Conservation (phyloP, 2,113 vertebrate genomes). For the Neolamprologus devosi region DNA sequence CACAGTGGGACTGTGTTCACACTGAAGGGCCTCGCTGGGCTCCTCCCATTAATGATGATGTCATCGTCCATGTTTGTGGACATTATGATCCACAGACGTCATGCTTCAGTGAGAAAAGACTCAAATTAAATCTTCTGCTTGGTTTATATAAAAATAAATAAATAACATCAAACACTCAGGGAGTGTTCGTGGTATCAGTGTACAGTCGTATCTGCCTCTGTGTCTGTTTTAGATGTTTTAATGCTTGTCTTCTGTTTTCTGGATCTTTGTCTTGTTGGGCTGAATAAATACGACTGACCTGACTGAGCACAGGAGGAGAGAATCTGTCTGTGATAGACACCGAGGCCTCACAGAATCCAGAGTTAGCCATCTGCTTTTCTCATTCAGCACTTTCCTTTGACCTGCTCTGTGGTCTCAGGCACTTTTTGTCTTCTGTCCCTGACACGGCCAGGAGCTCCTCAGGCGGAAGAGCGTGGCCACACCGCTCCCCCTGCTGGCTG, state of each 20-base stretch:
- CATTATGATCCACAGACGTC: neutral
- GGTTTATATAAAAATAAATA: neutral
- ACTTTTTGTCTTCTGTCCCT: neutral
- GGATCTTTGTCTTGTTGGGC: neutral
- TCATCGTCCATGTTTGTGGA: neutral
- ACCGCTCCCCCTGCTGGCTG: conserved; percentile 40
- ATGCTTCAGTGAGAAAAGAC: neutral
- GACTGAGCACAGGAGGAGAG: neutral
- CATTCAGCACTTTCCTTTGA: neutral
- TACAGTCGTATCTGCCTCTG: neutral
- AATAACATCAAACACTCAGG: neutral
- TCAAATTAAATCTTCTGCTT: neutral
- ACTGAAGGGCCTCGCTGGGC: neutral
- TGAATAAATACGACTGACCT: neutral
- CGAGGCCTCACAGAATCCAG: neutral
- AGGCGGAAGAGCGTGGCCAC: neutral
- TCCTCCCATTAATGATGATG: neutral
- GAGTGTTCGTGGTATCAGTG: neutral
- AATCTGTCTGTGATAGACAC: neutral
- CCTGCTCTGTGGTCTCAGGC: neutral
- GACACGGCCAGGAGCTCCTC: neutral
- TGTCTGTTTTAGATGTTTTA: neutral
- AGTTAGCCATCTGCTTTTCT: neutral
- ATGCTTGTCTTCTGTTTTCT: neutral
- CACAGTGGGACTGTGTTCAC: conserved; percentile 31